Evolutionary conservation across 2,888 invertebrate species (phyloP).

Genomic region (Polydrusus cervinus): DNA sequence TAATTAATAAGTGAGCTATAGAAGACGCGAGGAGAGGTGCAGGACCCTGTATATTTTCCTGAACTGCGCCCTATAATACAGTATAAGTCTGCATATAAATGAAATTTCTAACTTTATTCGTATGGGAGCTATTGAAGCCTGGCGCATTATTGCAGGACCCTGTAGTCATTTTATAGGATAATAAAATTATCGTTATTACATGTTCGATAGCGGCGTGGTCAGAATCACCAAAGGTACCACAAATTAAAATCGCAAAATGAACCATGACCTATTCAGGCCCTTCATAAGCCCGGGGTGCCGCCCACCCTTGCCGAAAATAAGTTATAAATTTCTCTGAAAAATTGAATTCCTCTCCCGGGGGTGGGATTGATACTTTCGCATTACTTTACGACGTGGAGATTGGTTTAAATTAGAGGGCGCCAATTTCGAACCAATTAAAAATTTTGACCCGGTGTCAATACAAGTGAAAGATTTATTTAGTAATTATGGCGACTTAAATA

Average conservation of each 20-base stretch:
- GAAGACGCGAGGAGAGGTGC: no score
- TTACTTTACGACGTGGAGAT: constrained; percentile 70
- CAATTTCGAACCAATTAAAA: constrained; percentile 59
- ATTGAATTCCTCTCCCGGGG: constrained; percentile 63
- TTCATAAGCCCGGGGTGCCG: constrained; percentile 61
- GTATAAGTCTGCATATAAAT: no score
- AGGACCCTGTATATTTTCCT: no score
- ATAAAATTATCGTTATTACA: no score
- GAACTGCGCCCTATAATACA: no score
- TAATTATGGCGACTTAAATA: no score
- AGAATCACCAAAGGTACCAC: neutral
- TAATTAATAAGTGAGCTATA: no score
- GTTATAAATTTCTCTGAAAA: constrained; percentile 69
- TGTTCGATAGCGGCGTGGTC: no score
- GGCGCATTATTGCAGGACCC: no score
- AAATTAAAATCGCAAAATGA: constrained; percentile 50
- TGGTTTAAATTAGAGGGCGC: constrained; percentile 68
- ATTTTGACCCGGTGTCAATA: neutral
- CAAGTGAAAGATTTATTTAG: neutral
- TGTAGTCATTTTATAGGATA: no score
- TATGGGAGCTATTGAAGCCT: no score
- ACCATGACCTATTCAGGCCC: constrained; percentile 47
- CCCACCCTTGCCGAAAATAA: constrained; percentile 67
- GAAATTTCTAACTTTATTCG: no score
- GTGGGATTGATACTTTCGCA: constrained; percentile 68